These are phyloP conservation scores for Mercenaria mercenaria DNA, from an alignment of 1,140 invertebrate genomes.

Conservation along the genomic window DNA sequence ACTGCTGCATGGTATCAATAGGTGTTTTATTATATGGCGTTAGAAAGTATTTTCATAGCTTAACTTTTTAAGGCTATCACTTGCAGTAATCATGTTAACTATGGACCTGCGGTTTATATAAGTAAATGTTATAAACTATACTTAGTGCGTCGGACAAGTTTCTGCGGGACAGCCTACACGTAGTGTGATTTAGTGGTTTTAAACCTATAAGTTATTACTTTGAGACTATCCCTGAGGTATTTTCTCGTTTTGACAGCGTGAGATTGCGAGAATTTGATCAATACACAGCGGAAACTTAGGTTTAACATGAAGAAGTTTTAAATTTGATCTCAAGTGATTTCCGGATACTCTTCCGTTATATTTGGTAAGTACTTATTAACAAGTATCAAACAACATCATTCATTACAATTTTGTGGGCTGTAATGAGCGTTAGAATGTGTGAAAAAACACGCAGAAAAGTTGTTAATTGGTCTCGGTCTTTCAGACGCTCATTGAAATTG, in stretches of 20 bases:
- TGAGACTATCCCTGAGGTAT: background rate
- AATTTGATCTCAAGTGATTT: slow-evolving; percentile 38
- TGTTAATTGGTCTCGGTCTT: slow-evolving; percentile 35
- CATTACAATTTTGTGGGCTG: background rate
- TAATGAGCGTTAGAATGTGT: background rate
- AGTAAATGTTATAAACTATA: no score
- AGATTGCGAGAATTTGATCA: slow-evolving; percentile 26
- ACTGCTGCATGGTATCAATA: no score
- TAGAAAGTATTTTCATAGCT: no score
- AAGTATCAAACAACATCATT: background rate
- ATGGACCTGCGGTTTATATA: no score
- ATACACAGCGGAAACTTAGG: background rate
- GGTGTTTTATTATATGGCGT: no score
- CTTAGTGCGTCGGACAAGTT: no score
- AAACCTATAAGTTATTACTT: no score
- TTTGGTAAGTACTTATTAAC: slow-evolving; percentile 32
- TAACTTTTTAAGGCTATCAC: no score
- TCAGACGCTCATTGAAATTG: slow-evolving; percentile 24
- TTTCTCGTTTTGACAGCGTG: slow-evolving; percentile 10
- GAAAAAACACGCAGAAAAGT: slow-evolving; percentile 1
- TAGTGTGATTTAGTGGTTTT: no score
- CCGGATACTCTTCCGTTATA: slow-evolving; percentile 48
- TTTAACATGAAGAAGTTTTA: background rate
- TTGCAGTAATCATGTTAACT: no score
- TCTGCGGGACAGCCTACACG: no score